Evolutionary conservation across 2,888 invertebrate genomes (phyloP).

Genomic region (Thysanoteuthis rhombus): DNA sequence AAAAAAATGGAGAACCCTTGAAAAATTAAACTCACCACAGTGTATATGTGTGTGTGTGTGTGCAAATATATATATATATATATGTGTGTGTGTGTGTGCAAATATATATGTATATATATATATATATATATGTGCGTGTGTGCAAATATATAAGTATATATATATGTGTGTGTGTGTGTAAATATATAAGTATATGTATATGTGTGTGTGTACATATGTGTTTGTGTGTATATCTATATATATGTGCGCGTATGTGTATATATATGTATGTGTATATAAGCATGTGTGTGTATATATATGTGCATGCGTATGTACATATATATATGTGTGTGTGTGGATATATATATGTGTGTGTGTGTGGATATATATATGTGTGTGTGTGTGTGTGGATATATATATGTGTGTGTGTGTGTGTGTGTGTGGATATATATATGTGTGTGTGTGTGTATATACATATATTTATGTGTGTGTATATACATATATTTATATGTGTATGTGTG

Average conservation of each 20-base stretch:
- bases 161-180: too few species aligned
- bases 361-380: neutral
- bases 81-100: too few species aligned
- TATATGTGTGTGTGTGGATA: neutral
- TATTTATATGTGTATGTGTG: neutral
- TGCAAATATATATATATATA: too few species aligned
- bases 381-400: neutral
- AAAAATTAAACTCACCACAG: too few species aligned
- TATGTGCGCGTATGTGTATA: neutral
- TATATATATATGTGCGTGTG: too few species aligned
- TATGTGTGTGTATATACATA: neutral
- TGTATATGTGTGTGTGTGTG: too few species aligned
- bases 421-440: neutral
- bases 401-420: neutral
- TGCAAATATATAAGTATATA: too few species aligned
- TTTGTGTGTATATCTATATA: neutral
- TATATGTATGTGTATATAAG: neutral
- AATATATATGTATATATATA: too few species aligned
- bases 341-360: slow-evolving; percentile 12
- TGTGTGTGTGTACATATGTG: neutral
- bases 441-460: neutral
- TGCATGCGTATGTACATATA: neutral
- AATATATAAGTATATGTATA: neutral
- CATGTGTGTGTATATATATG: neutral
- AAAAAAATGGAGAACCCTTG: too few species aligned